Percentiles rank a stretch among this genome's conserved stretches.
phyloP scores from a whole-genome alignment of 1,140 invertebrate genomes.

The Belonocnema kinseyi region DNA sequence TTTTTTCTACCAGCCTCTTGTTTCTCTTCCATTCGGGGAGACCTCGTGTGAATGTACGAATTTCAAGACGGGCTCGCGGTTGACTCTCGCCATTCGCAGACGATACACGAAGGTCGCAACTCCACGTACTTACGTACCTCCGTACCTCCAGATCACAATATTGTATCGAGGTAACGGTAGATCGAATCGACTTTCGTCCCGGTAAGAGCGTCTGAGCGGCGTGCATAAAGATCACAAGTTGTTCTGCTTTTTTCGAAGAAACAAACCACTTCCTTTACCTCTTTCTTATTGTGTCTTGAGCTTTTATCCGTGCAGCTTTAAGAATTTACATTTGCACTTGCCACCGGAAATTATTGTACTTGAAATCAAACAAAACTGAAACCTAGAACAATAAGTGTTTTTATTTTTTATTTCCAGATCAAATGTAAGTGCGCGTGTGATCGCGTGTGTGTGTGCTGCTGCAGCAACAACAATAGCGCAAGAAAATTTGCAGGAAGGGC shows the following conservation, averaged over 20 bases:
- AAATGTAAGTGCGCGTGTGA: slow-evolving; percentile 68
- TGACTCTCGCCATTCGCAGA: slow-evolving; percentile 23
- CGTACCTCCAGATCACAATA: slow-evolving; percentile 24
- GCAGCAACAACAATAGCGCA: slow-evolving; percentile 43
- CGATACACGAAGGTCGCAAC: slow-evolving; percentile 25
- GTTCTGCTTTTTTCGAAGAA: slow-evolving; percentile 39
- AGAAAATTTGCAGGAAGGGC: slow-evolving; percentile 44
- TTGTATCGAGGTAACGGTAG: slow-evolving; percentile 22
- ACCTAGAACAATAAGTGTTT: slow-evolving; percentile 9
- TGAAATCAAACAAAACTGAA: neutral
- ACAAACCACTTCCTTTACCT: too few species aligned
- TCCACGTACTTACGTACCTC: neutral
- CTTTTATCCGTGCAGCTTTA: too few species aligned
- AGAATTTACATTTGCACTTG: too few species aligned
- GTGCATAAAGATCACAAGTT: slow-evolving; percentile 24
- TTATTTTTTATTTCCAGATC: slow-evolving; percentile 65
- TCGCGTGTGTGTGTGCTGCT: slow-evolving; percentile 55
- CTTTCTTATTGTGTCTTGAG: too few species aligned
- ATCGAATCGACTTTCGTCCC: slow-evolving; percentile 1
- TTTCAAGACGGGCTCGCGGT: slow-evolving; percentile 9
- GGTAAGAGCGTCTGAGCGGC: slow-evolving; percentile 14
- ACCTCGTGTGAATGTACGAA: slow-evolving; percentile 6
- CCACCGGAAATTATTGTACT: neutral
- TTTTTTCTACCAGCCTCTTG: too few species aligned
- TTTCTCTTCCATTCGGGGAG: too few species aligned